Evolutionary conservation across 2,797 vertebrate species (phyloP).

Genomic region (Acrossocheilus wenchowensis): DNA sequence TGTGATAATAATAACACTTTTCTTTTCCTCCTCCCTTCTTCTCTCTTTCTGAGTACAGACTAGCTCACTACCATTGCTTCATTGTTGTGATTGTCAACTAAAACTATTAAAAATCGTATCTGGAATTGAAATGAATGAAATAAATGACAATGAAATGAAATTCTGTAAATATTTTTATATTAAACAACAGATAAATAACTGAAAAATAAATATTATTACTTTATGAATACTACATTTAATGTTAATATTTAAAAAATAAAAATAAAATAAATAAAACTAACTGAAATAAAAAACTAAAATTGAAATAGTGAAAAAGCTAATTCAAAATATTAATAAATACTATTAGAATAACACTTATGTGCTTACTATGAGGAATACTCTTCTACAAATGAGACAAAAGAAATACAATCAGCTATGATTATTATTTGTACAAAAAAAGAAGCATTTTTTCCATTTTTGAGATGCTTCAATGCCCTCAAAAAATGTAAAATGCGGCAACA

Average conservation of each 20-base stretch:
- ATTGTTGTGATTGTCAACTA: background rate
- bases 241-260: background rate
- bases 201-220: background rate
- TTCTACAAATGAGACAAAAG: no score
- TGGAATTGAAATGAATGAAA: background rate
- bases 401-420: no score
- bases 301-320: background rate
- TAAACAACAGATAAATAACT: background rate
- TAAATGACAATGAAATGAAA: background rate
- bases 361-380: background rate
- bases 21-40: background rate
- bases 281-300: background rate
- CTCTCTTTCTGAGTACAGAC: background rate
- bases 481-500: no score
- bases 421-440: no score
- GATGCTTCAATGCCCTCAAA: no score
- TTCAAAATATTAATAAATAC: background rate
- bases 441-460: no score
- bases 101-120: background rate
- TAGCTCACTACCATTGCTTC: background rate
- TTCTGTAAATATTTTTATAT: background rate
- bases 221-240: background rate
- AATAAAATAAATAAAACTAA: background rate
- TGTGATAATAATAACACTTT: slow-evolving; percentile 17
- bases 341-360: background rate